Evolutionary conservation across 2,888 invertebrate species (phyloP).

Genomic region (Digitonthophagus gazella): DNA sequence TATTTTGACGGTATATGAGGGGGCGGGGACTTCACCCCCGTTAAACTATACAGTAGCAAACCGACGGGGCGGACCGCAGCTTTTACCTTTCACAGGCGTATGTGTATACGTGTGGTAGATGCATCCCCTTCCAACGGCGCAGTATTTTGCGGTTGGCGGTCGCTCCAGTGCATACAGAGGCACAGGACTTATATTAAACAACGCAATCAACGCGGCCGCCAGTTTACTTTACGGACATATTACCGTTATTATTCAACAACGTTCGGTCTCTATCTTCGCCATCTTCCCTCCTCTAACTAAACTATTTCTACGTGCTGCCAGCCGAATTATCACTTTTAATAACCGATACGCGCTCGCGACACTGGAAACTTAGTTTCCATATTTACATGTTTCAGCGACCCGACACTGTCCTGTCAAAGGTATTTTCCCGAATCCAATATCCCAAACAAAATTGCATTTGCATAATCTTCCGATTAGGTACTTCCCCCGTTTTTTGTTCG

Average conservation of each 20-base stretch:
- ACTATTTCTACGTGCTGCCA: too few relatives aligned
- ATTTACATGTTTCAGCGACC: background rate
- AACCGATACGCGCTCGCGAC: too few relatives aligned
- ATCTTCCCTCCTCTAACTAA: too few relatives aligned
- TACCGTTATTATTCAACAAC: background rate
- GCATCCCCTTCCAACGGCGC: background rate
- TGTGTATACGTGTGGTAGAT: background rate
- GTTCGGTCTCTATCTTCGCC: background rate
- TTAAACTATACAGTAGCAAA: background rate
- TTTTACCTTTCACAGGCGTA: background rate
- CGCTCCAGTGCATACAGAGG: slow-evolving; percentile 21
- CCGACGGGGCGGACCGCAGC: background rate
- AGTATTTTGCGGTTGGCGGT: slow-evolving; percentile 6
- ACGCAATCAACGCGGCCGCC: background rate
- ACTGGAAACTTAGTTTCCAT: background rate
- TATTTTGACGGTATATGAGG: background rate
- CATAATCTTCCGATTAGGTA: slow-evolving; percentile 51
- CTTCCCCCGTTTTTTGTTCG: slow-evolving; percentile 28
- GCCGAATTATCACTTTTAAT: too few relatives aligned
- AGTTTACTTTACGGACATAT: background rate
- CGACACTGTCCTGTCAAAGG: slow-evolving; percentile 41
- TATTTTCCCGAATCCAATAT: slow-evolving; percentile 52
- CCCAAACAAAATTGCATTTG: slow-evolving; percentile 52
- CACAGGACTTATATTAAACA: slow-evolving; percentile 4
- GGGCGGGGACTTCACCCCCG: too few relatives aligned